Conservation (phyloP, 2,888 invertebrate genomes). For the Onthophagus sagittarius region DNA sequence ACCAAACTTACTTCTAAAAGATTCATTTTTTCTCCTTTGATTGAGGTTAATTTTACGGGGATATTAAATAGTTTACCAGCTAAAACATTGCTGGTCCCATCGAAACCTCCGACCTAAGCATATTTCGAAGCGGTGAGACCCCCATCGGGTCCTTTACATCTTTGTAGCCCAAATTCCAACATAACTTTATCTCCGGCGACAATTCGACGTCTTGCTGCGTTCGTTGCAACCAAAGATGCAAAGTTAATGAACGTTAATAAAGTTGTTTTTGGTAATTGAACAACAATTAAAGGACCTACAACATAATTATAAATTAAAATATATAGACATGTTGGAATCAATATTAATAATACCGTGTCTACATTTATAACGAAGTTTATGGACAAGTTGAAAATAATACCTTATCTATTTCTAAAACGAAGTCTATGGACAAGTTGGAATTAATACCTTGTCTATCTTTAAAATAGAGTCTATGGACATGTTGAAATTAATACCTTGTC, state of each 20-base stretch:
- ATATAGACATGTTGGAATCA: too few relatives aligned
- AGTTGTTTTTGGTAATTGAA: slow-evolving; percentile 94
- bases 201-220: slow-evolving; percentile 93
- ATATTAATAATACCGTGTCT: too few relatives aligned
- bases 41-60: slow-evolving; percentile 39
- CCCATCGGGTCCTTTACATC: slow-evolving; percentile 98
- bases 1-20: slow-evolving; percentile 61
- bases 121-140: slow-evolving; percentile 97
- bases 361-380: too few relatives aligned
- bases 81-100: slow-evolving; percentile 96
- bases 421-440: too few relatives aligned
- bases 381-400: too few relatives aligned
- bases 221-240: slow-evolving; percentile 96
- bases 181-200: slow-evolving; percentile 89
- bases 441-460: too few relatives aligned
- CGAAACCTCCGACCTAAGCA: slow-evolving; percentile 93
- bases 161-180: slow-evolving; percentile 92
- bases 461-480: too few relatives aligned
- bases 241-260: slow-evolving; percentile 93
- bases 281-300: slow-evolving; percentile 85
- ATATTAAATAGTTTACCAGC: too few relatives aligned
- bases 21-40: slow-evolving; percentile 51
- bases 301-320: too few relatives aligned
- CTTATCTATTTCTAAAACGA: too few relatives aligned
- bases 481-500: too few relatives aligned